These are phyloP conservation scores for Triplophysa dalaica DNA, from an alignment of 2,113 vertebrate species.

Conservation along the genomic window DNA sequence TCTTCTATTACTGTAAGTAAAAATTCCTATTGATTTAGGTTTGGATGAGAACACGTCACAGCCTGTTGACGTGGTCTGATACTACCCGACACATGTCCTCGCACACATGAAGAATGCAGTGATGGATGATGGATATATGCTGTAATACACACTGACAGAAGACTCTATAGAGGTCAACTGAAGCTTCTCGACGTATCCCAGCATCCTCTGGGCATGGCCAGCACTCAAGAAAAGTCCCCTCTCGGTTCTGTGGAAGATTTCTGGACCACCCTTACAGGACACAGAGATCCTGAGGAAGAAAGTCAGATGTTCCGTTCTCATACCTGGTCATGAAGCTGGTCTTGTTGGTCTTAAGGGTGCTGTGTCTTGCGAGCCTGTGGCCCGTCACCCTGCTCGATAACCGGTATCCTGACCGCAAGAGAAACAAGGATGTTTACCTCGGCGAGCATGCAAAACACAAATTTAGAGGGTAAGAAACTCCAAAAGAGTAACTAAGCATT, in stretches of 20 bases:
- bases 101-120: background rate
- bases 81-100: background rate
- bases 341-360: slow-evolving; percentile 47
- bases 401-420: slow-evolving; percentile 39
- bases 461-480: slow-evolving; percentile 46
- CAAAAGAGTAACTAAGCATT: background rate
- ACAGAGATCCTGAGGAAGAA: background rate
- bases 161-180: background rate
- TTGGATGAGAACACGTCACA: slow-evolving; percentile 6
- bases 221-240: background rate
- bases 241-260: background rate
- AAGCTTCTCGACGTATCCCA: background rate
- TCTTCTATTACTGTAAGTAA: slow-evolving; percentile 51
- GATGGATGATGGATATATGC: slow-evolving; percentile 2
- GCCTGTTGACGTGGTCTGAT: background rate
- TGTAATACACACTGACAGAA: background rate
- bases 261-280: background rate
- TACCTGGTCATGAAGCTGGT: slow-evolving; percentile 46
- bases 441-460: slow-evolving; percentile 50
- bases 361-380: slow-evolving; percentile 54
- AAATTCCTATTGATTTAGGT: slow-evolving; percentile 51
- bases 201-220: slow-evolving; percentile 9
- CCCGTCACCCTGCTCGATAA: slow-evolving; percentile 43
- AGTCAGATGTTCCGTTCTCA: background rate
- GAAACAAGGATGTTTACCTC: slow-evolving; percentile 56